Base-by-base conservation (phyloP, 2,888 invertebrate genomes). In the Nomada flava region DNA sequence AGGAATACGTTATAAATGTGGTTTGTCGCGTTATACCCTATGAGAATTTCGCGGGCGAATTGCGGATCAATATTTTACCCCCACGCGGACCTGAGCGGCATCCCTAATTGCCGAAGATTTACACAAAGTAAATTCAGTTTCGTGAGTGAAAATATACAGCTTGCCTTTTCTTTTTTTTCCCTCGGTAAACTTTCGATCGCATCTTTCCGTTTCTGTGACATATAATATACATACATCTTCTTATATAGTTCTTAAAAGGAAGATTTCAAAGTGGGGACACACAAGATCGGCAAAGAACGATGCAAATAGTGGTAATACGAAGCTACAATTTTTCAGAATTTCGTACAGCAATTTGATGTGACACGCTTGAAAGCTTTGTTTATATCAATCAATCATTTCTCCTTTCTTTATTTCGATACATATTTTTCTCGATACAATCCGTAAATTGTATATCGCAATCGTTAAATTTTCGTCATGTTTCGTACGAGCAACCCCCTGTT, bases 41-140 rank as follows among this genome's bases (percentile, higher is more conserved):
- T 77, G 72, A 71, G n/a, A 73, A 71, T 89, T 88, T 88, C 88
- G 89, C 86, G 88, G 86, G 84, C 75, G 84, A 88, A 88, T 82
- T 80, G 60, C 84, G 89, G 90, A 90, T 90, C 90, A 90, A 90
- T 90, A 90, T 90, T 59, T 88, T 84, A 90, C 87, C 90, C 90
- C 89, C 84, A 86, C 84, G 73, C 84, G 81, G 75, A 77, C 64
- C 71, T 64, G 59, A 82, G 77, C 85, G 89, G 83, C 73, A 79
- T 80, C 67, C 76, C 83, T 68, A 60, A 78, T 79, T 50, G 47
- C 50, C 52, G 29, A 77, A 83, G 67, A 75, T 77, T 84, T 73
- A 62, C 72, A 60, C 59, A 64, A 79, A 83, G 59, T 71, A 69
- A 76, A 73, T 79, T 77, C 13, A 74, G 68, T 78, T 72, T 64